phyloP scores from a whole-genome alignment of 1,140 invertebrate genomes.

The Eciton burchellii region DNA sequence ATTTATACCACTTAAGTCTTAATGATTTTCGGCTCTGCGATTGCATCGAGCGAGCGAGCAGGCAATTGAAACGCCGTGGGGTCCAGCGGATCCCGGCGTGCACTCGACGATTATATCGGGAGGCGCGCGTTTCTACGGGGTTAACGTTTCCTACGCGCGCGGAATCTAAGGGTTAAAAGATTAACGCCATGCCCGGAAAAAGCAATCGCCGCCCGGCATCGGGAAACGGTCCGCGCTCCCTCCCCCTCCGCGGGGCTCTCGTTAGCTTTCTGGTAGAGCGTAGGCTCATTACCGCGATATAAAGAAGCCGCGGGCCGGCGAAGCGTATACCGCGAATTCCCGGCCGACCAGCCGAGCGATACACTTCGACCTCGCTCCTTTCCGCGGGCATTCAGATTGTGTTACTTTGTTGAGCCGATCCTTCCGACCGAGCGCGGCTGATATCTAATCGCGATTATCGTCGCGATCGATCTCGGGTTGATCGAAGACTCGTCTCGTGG shows the following conservation, averaged over 20 bases:
- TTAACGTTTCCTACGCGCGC: slow-evolving; percentile 4
- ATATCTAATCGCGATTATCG: no score
- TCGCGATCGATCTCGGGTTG: no score
- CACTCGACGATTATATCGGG: background rate
- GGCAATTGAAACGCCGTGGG: background rate
- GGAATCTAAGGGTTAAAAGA: slow-evolving; percentile 1
- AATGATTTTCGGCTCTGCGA: background rate
- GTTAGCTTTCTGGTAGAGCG: background rate
- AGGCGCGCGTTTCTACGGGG: background rate
- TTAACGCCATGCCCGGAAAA: slow-evolving; percentile 13
- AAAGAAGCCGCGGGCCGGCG: slow-evolving; percentile 2
- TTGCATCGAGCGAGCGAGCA: background rate
- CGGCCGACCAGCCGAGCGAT: background rate
- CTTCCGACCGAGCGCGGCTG: background rate
- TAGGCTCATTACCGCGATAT: slow-evolving; percentile 14
- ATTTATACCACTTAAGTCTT: background rate
- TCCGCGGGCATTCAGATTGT: background rate
- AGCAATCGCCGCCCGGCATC: background rate
- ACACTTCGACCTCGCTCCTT: background rate
- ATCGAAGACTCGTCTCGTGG: no score
- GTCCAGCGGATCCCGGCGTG: background rate
- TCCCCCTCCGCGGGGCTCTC: background rate
- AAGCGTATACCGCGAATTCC: slow-evolving; percentile 4
- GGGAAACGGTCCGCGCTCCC: background rate
- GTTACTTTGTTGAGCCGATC: background rate